These are phyloP conservation scores for Phodopus roborovskii DNA, from an alignment of 2,113 vertebrate genomes.

Conservation along the genomic window DNA sequence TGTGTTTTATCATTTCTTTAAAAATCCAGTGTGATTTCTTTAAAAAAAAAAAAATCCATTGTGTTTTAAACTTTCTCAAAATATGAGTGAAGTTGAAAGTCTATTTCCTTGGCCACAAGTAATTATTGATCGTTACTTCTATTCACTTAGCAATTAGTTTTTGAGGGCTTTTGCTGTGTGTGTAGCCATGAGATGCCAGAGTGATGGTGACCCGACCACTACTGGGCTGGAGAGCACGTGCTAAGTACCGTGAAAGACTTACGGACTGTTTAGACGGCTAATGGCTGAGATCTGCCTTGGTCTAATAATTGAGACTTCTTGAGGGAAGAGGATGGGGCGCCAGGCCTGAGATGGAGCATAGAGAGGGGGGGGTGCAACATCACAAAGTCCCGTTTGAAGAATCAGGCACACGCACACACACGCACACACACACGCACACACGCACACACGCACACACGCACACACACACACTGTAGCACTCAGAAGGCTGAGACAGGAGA, in stretches of 20 bases:
- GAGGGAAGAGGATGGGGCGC: not conserved
- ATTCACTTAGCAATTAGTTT: not conserved
- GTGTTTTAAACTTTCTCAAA: not conserved
- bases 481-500: not conserved
- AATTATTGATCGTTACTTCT: not conserved
- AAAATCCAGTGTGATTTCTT: not conserved
- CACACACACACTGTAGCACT: not conserved
- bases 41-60: too few species aligned
- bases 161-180: not conserved
- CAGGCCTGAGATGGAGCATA: not conserved
- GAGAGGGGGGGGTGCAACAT: fast-evolving
- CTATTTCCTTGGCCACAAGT: not conserved
- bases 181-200: not conserved
- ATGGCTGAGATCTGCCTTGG: fast-evolving
- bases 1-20: not conserved
- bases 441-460: too few species aligned
- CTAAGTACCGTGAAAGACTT: not conserved
- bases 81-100: not conserved
- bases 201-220: not conserved
- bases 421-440: too few species aligned
- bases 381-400: not conserved
- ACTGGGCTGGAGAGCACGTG: fast-evolving
- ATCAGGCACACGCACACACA: too few species aligned
- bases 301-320: too few species aligned
- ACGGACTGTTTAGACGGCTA: fast-evolving